Base-by-base conservation (phyloP, 2,888 invertebrate genomes). In the Heliconius sara region DNA sequence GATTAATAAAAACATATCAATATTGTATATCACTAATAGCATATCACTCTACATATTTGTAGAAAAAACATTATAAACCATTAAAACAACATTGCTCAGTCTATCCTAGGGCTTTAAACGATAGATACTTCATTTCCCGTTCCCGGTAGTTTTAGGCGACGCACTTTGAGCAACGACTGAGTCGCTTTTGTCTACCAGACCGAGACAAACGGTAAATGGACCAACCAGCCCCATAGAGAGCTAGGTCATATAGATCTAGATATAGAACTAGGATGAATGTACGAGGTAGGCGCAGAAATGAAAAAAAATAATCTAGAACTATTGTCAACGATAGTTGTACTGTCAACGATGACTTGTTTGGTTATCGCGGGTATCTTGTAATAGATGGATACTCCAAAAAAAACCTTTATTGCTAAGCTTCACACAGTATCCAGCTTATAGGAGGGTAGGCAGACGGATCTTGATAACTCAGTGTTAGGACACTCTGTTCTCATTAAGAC, bases 161-260 rank as follows among this genome's bases (percentile, higher is more conserved):
- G 72, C 57, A 57, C 72, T 57, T 73, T 73, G 72, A 73, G 34
- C 27, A 57, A 22, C 34, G 57, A 52, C n/a, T 72, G 34, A 73
- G 43, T n/a, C 39, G n/a, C 34, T 73, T 60, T 52, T 73, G 13
- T 73, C 12, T 34, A 57, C 34, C 72, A 73, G 72, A 70, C 70
- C 70, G 70, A 25, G 43, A 60, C 57, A 34, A 73, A 73, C 12
- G 72, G 16, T n/a, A 73, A 73, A 73, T 73, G 72, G 16, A 52
- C 72, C n/a, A 30, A 3, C 57, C 57, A 22, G n/a, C n/a, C 27
- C n/a, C 30, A 57, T 3, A 34, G 57, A 73, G 34, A 73, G 3
- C 72, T 57, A 57, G 9, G 30, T 57, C 6, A 30, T 57, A 30
- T 72, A 30, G 30, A n/a, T 57, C 30, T 57, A 39, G 71, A 4